Conservation (phyloP, 2,888 invertebrate species). For the Norana najaformis region DNA sequence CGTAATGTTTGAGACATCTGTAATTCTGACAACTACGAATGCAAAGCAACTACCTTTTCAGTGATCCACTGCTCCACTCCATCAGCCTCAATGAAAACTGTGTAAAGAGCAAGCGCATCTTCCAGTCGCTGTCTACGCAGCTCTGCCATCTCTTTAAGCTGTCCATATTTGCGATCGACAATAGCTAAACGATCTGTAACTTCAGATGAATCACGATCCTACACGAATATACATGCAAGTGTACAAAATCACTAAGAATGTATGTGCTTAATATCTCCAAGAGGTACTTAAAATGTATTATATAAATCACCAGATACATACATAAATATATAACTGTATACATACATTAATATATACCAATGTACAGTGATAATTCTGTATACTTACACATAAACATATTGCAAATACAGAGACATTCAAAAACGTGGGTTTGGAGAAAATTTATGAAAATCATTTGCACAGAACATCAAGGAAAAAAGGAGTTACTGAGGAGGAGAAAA, state of each 20-base stretch:
- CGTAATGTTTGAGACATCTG: background rate
- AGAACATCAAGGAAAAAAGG: background rate
- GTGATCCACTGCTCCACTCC: slow-evolving; percentile 99
- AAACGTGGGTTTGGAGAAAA: background rate
- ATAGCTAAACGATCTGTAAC: slow-evolving; percentile 85
- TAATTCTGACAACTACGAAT: background rate
- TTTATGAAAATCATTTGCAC: background rate
- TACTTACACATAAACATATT: background rate
- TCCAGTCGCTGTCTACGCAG: slow-evolving; percentile 93
- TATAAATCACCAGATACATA: background rate
- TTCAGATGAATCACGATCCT: slow-evolving; percentile 66
- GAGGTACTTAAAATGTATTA: background rate
- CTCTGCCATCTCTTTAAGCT: slow-evolving; percentile 90
- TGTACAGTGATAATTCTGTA: background rate
- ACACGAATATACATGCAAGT: slow-evolving; percentile 28
- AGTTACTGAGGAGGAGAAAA: too few relatives aligned
- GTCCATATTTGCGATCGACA: slow-evolving; percentile 92
- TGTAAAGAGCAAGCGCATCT: slow-evolving; percentile 94
- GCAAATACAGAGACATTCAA: background rate
- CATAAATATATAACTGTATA: background rate
- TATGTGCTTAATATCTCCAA: background rate
- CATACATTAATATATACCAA: background rate
- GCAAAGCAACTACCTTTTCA: slow-evolving; percentile 82
- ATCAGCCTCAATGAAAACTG: slow-evolving; percentile 93
- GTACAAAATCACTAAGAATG: background rate